Conservation (phyloP, 2,113 vertebrate species). For the Xenopus laevis region DNA sequence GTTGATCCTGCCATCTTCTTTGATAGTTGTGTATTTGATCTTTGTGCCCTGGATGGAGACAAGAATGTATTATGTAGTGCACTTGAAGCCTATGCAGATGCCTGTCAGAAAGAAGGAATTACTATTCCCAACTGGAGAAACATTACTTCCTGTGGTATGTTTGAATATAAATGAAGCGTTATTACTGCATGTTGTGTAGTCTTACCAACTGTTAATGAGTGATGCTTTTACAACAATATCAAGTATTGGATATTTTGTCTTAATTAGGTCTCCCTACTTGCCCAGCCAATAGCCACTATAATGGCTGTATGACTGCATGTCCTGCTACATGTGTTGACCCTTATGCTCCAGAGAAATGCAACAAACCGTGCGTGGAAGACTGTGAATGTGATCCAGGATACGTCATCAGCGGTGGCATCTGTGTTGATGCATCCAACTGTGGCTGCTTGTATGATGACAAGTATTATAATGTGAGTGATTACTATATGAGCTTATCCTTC, state of each 20-base stretch:
- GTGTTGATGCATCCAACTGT: conserved; percentile 62
- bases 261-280: conserved; percentile 56
- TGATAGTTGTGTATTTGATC: conserved; percentile 64
- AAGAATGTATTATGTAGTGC: too few relatives aligned
- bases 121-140: conserved; percentile 68
- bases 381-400: conserved; percentile 67
- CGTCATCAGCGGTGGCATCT: conserved; percentile 62
- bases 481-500: neutral
- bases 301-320: conserved; percentile 62
- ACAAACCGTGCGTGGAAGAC: conserved; percentile 59
- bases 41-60: conserved; percentile 64
- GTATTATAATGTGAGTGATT: conserved; percentile 54
- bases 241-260: neutral
- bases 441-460: conserved; percentile 66
- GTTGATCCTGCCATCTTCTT: conserved; percentile 66
- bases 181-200: too few relatives aligned
- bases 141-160: conserved; percentile 72
- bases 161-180: too few relatives aligned
- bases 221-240: neutral
- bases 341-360: conserved; percentile 55
- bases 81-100: too few relatives aligned
- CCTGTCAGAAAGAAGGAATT: conserved; percentile 66
- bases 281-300: conserved; percentile 64
- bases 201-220: neutral
- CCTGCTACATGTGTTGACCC: conserved; percentile 58